These are phyloP conservation scores for Panopea generosa DNA, from an alignment of 2,888 invertebrate genomes.

Conservation along the genomic window DNA sequence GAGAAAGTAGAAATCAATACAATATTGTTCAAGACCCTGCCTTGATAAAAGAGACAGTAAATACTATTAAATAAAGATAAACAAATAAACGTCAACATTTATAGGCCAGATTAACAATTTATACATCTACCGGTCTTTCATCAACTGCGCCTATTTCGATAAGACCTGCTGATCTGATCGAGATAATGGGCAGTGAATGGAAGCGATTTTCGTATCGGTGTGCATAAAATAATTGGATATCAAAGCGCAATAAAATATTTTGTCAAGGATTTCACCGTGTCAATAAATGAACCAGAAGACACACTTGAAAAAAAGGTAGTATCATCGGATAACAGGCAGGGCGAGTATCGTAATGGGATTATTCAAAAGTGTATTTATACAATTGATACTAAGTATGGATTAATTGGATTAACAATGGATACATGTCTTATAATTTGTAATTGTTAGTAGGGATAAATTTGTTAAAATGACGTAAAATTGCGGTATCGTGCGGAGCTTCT, in stretches of 20 bases:
- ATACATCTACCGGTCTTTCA: conserved; percentile 8
- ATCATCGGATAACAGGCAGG: no score
- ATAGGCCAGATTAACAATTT: conserved; percentile 13
- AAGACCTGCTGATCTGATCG: conserved; percentile 1
- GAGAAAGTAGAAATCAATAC: conserved; percentile 16
- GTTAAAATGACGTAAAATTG: no score
- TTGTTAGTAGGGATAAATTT: no score
- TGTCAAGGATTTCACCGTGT: background rate
- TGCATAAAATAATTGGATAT: conserved; percentile 4
- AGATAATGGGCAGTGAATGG: conserved; percentile 7
- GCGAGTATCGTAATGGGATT: no score
- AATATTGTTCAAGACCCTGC: conserved; percentile 6
- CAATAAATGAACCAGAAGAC: no score
- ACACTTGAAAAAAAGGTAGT: no score
- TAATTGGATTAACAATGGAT: no score
- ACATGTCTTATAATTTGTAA: no score
- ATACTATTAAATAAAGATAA: conserved; percentile 22
- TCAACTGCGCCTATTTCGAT: conserved; percentile 12
- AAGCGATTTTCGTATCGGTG: no score
- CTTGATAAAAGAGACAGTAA: conserved; percentile 4
- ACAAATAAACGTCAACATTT: conserved; percentile 25
- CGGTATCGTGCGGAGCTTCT: no score
- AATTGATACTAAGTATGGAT: no score
- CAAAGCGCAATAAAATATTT: conserved; percentile 25
- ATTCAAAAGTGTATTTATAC: no score